Conservation (phyloP, 2,113 vertebrate genomes). For the Numenius arquata region DNA sequence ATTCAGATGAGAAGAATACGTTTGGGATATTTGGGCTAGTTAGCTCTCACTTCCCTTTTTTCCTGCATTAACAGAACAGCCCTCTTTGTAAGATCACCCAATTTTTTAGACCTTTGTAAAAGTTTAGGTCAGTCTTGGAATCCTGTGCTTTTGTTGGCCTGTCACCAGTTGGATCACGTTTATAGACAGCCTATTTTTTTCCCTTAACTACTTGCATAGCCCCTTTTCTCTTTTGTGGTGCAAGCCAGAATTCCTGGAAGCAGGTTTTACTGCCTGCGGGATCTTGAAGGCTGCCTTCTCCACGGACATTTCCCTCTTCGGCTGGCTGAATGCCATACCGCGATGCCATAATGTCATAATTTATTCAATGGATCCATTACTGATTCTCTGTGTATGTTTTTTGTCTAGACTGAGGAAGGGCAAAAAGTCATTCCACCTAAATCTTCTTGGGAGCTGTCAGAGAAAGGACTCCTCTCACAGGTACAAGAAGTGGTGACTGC, state of each 20-base stretch:
- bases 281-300: background rate
- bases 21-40: constrained; percentile 34
- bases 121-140: constrained; percentile 18
- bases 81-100: constrained; percentile 15
- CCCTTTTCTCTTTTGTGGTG: constrained; percentile 19
- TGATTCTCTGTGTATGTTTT: constrained; percentile 31
- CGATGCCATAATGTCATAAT: background rate
- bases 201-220: background rate
- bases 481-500: constrained; percentile 52
- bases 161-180: constrained; percentile 9
- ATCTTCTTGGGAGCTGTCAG: constrained; percentile 42
- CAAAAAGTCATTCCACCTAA: constrained; percentile 31
- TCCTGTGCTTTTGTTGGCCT: constrained; percentile 52
- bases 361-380: background rate
- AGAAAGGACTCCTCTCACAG: constrained; percentile 52
- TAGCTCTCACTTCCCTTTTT: background rate
- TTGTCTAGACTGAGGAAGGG: constrained; percentile 72
- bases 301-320: background rate
- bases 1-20: constrained; percentile 36
- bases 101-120: constrained; percentile 5
- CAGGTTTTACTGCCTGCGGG: background rate
- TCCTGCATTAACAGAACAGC: background rate
- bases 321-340: background rate
- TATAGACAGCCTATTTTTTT: background rate
- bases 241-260: constrained; percentile 24